phyloP scores from a whole-genome alignment of 2,113 vertebrate species.

The Phainopepla nitens region DNA sequence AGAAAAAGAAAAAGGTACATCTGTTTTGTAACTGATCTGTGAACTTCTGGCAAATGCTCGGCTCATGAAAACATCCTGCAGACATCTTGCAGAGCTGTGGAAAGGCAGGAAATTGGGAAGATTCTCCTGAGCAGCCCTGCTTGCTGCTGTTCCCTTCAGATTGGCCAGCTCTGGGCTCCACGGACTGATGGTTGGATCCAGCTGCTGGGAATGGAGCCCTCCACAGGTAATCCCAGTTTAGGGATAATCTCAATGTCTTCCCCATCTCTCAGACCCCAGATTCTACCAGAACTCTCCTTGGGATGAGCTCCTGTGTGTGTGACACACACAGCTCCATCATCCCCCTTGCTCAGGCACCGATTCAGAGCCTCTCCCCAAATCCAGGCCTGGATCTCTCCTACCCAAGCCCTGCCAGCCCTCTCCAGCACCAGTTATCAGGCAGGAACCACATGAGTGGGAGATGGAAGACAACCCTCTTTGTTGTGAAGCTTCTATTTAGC shows the following conservation, averaged over 20 bases:
- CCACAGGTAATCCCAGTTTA: background rate
- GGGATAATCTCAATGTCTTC: background rate
- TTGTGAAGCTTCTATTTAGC: conserved; percentile 4
- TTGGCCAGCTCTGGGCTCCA: fast-evolving
- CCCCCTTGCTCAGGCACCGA: background rate
- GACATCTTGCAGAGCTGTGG: conserved; percentile 14
- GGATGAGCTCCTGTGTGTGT: background rate
- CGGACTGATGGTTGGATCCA: background rate
- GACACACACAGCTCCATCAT: fast-evolving
- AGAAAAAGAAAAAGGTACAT: background rate
- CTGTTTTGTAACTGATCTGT: conserved; percentile 75
- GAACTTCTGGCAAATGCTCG: conserved; percentile 53
- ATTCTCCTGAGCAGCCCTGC: background rate
- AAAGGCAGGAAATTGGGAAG: background rate
- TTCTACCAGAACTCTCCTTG: background rate
- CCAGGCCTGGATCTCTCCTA: background rate
- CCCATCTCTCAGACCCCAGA: background rate
- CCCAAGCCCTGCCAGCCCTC: background rate
- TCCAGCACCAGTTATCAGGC: background rate
- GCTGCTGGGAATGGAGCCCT: background rate
- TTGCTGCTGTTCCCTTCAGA: background rate
- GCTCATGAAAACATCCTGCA: conserved; percentile 62
- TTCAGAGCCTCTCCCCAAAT: background rate
- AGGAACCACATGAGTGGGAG: background rate
- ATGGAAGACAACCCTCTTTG: background rate